phyloP scores from a whole-genome alignment of 1,140 invertebrate species.

The Laupala kohalensis region DNA sequence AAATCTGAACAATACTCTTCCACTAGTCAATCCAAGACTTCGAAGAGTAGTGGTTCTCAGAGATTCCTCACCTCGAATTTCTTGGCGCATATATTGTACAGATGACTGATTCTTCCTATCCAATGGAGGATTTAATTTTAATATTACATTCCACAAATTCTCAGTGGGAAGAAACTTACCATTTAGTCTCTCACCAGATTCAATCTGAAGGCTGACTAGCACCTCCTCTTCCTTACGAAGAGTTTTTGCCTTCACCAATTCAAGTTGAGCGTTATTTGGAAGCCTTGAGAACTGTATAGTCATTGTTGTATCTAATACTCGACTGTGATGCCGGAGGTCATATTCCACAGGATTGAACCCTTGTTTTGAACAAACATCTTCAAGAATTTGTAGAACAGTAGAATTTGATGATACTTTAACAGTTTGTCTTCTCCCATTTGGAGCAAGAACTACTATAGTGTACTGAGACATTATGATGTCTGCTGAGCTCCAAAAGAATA shows the following conservation, averaged over 20 bases:
- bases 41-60: background rate
- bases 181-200: constrained; percentile 48
- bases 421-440: background rate
- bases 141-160: background rate
- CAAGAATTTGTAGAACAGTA: background rate
- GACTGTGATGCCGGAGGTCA: constrained; percentile 48
- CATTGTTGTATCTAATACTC: constrained; percentile 51
- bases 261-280: constrained; percentile 68
- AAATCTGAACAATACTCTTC: background rate
- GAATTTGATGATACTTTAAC: background rate
- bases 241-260: constrained; percentile 52
- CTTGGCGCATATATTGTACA: background rate
- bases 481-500: too few relatives aligned
- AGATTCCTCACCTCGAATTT: background rate
- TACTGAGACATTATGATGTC: too few relatives aligned
- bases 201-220: constrained; percentile 55
- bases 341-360: background rate
- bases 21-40: background rate
- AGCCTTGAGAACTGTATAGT: constrained; percentile 63
- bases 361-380: background rate
- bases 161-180: constrained; percentile 40
- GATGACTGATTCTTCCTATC: background rate
- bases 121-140: background rate
- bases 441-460: background rate
- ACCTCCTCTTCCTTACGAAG: constrained; percentile 44